phyloP scores from a whole-genome alignment of 2,888 invertebrate genomes.

The Eledona agricola region DNA sequence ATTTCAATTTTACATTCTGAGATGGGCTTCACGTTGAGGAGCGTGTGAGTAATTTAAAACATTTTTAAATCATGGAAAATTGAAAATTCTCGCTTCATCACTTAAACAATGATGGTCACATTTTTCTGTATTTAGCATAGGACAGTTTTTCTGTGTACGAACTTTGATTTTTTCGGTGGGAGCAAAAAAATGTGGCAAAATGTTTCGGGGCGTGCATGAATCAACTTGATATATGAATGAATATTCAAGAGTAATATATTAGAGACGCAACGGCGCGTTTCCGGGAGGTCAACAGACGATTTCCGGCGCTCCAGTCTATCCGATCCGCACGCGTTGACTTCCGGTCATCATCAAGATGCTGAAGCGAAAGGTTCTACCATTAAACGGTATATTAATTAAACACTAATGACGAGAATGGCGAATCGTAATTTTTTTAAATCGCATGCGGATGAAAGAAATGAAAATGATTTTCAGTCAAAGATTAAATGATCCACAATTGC shows the following conservation, averaged over 20 bases:
- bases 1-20: too few species aligned
- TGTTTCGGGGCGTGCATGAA: constrained; percentile 42
- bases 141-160: too few species aligned
- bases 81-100: too few species aligned
- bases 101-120: too few species aligned
- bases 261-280: constrained; percentile 52
- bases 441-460: background rate
- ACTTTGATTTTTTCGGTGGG: too few species aligned
- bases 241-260: constrained; percentile 50
- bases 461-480: background rate
- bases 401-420: constrained; percentile 12
- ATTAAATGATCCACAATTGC: constrained; percentile 8
- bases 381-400: constrained; percentile 22
- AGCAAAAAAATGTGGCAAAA: constrained; percentile 15
- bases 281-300: constrained; percentile 56
- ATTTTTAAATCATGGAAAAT: too few species aligned
- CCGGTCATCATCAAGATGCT: constrained; percentile 48
- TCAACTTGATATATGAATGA: constrained; percentile 50
- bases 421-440: too few species aligned
- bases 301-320: constrained; percentile 52
- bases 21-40: too few species aligned
- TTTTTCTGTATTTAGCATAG: too few species aligned
- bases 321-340: constrained; percentile 49
- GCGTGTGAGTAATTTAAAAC: too few species aligned
- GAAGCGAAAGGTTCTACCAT: constrained; percentile 17